Evolutionary conservation across 2,888 invertebrate genomes (phyloP), one percentile per base, ranked within the genome.

Genomic region (Neelides folsomi): DNA sequence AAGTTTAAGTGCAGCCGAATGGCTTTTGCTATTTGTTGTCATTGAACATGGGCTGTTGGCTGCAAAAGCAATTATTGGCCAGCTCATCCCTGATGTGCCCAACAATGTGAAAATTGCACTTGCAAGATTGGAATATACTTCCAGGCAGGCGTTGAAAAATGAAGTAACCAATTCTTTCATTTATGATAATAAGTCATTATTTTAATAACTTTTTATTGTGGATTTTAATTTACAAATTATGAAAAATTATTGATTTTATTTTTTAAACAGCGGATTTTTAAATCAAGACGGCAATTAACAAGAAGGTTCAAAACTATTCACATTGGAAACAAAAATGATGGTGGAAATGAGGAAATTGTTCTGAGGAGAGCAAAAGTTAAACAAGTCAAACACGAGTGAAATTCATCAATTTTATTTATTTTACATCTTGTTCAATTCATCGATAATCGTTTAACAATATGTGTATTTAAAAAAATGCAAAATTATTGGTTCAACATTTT

Each of bases 51-150:
- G 77, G n/a, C 70, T 83, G 20, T 67, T 83, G 45, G 78, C 76
- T 6, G 65, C 80, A n/a, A 76, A 81, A 56, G 78, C 78, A 58
- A 71, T 79, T 12, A 71, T 84, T 34, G 78, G 80, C 65, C 77
- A 78, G 65, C 75, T 78, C 34, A 83, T 84, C 57, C 79, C 81
- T 27, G 82, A 83, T 67, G 76, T 79, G 52, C 83, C 83, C 2
- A 75, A 79, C 58, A 79, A 78, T 78, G 79, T 81, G 18, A 72
- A 79, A 52, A 73, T 79, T 16, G 78, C 77, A 4, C 68, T 81
- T 51, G 77, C 80, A 1, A 77, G 74, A 65, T 74, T 74, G 47
- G 78, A 77, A 65, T 77, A 77, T 65, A 77, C 78, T 65, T 78
- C 79, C 7, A 76, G 76, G 63, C 75, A 77, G 66, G 80, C 80